Percentiles rank a stretch among this genome's conserved stretches.
These are phyloP conservation scores for Thaumetopoea pityocampa DNA, from an alignment of 1,140 invertebrate genomes.

Conservation along the genomic window DNA sequence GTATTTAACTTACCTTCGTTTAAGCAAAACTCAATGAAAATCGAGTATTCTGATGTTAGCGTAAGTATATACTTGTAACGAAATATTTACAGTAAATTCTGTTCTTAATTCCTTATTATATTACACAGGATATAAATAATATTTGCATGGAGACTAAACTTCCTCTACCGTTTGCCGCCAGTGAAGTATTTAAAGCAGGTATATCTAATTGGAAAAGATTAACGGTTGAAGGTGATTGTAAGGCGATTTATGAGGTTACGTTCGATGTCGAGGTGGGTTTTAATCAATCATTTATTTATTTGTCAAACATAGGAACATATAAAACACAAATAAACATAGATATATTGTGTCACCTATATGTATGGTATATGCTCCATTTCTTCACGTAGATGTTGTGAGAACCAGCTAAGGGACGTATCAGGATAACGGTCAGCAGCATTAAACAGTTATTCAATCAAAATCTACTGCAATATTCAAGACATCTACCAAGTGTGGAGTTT, in stretches of 20 bases:
- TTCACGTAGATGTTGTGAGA: no score
- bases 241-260: conserved; percentile 53
- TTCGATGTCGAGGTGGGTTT: conserved; percentile 47
- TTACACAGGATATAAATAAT: conserved; percentile 28
- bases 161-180: conserved; percentile 46
- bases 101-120: not conserved
- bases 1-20: conserved; percentile 33
- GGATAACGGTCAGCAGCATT: no score
- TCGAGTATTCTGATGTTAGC: conserved; percentile 28
- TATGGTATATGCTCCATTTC: no score
- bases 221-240: conserved; percentile 38
- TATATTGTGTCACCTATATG: no score
- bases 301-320: no score
- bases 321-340: no score
- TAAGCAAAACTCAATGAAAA: conserved; percentile 39
- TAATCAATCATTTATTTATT: conserved; percentile 2
- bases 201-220: conserved; percentile 39
- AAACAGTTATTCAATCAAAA: no score
- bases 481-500: no score
- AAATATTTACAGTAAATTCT: conserved; percentile 5
- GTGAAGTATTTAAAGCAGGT: conserved; percentile 29
- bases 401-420: no score
- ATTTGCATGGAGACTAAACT: conserved; percentile 26
- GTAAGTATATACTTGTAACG: conserved; percentile 30
- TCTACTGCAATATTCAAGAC: no score